Percentiles rank a stretch among this genome's conserved stretches.
These are phyloP conservation scores for Astyanax mexicanus DNA, from an alignment of 2,797 vertebrate species.

Conservation along the genomic window DNA sequence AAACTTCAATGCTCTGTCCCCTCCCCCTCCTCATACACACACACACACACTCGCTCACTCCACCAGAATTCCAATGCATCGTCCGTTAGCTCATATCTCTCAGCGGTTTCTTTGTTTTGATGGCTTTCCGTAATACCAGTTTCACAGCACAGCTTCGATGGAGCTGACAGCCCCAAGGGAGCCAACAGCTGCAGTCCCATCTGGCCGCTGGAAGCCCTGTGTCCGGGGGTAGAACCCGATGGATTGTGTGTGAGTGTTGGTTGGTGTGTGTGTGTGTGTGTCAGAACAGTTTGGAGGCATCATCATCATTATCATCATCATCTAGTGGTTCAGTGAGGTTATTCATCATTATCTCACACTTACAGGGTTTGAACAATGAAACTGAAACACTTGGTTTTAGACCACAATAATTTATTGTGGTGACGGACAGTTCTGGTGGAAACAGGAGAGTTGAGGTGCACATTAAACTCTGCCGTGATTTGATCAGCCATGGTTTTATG, in stretches of 20 bases:
- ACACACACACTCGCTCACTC: conserved; percentile 20
- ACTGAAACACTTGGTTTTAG: not conserved
- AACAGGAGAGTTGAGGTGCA: too few relatives aligned
- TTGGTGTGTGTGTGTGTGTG: too few relatives aligned
- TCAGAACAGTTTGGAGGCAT: conserved; percentile 31
- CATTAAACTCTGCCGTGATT: too few relatives aligned
- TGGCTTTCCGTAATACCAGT: conserved; percentile 45
- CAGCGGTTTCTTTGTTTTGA: conserved; percentile 47
- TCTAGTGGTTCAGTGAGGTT: not conserved
- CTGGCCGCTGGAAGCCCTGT: conserved; percentile 57
- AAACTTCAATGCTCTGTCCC: conserved; percentile 76
- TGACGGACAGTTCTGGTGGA: too few relatives aligned
- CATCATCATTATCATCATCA: too few relatives aligned
- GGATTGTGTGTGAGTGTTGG: conserved; percentile 24
- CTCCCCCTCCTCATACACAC: conserved; percentile 35
- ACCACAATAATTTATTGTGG: too few relatives aligned
- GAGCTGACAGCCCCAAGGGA: conserved; percentile 55
- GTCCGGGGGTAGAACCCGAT: conserved; percentile 48
- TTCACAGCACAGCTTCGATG: conserved; percentile 44
- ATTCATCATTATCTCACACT: not conserved
- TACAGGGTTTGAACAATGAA: not conserved
- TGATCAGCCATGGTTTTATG: too few relatives aligned
- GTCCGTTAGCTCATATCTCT: conserved; percentile 47
- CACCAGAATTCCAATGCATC: conserved; percentile 36
- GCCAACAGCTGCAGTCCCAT: conserved; percentile 68